A percentile compares a stretch with the other conserved stretches of the same genome.
Conservation (phyloP, 2,113 vertebrate genomes). For the Anarhynchus alexandrinus region DNA sequence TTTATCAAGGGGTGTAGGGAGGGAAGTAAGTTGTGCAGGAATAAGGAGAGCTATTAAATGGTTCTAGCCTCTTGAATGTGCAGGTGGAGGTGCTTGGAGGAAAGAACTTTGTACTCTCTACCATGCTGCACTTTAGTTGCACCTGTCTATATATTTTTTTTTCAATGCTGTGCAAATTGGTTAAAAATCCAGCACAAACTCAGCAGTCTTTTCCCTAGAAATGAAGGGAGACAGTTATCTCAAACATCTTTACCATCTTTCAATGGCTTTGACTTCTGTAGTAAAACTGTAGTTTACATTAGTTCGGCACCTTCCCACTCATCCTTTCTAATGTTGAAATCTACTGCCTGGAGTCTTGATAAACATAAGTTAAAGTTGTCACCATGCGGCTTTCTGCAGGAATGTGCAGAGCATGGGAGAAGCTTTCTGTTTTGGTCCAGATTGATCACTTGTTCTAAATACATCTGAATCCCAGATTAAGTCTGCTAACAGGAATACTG, state of each 20-base stretch:
- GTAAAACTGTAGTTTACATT: neutral
- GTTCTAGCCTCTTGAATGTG: neutral
- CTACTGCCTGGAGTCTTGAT: neutral
- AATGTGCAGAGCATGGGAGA: neutral
- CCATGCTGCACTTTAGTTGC: neutral
- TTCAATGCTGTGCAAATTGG: neutral
- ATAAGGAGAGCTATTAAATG: neutral
- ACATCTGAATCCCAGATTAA: conserved; percentile 43
- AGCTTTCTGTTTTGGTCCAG: neutral
- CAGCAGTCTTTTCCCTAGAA: neutral
- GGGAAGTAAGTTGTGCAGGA: neutral
- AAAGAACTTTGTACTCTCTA: neutral
- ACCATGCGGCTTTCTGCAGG: neutral
- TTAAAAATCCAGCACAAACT: neutral
- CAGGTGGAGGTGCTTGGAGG: neutral
- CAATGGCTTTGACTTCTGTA: neutral
- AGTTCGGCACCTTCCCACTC: neutral
- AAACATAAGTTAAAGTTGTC: neutral
- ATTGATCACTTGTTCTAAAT: conserved; percentile 38
- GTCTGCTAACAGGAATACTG: neutral
- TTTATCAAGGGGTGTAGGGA: neutral
- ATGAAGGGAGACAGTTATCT: neutral
- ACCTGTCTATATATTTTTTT: neutral
- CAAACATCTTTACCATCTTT: neutral
- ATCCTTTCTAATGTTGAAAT: neutral